These are phyloP conservation scores for Notocelia uddmanniana DNA, from an alignment of 2,888 invertebrate genomes.

Conservation along the genomic window DNA sequence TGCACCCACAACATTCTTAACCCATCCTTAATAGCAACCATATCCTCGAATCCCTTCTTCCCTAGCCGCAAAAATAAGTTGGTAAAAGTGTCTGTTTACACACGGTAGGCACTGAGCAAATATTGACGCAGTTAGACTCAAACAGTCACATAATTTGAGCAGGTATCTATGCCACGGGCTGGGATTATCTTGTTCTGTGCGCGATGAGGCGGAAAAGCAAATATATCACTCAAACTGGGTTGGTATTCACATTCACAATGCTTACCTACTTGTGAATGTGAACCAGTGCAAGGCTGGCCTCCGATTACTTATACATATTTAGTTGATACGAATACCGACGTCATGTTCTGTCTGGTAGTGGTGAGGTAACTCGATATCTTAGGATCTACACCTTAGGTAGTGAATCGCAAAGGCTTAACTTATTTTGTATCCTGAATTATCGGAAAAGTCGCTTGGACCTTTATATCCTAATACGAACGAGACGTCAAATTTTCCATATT, in stretches of 20 bases:
- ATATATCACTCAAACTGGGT: conserved; percentile 46
- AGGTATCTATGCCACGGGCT: conserved; percentile 57
- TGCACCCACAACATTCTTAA: neutral
- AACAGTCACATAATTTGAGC: conserved; percentile 69
- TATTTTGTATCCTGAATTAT: conserved; percentile 23
- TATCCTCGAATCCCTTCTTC: conserved; percentile 16
- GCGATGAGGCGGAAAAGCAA: conserved; percentile 59
- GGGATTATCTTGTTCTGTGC: conserved; percentile 68
- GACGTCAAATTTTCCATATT: neutral
- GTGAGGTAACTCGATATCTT: neutral
- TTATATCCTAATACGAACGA: neutral
- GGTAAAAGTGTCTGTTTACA: conserved; percentile 59
- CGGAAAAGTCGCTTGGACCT: neutral
- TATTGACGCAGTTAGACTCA: conserved; percentile 70
- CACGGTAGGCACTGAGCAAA: conserved; percentile 67
- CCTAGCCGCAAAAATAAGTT: conserved; percentile 52
- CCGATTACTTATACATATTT: no score
- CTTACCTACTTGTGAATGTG: no score
- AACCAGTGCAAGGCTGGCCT: neutral
- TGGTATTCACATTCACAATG: conserved; percentile 1
- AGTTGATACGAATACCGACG: neutral
- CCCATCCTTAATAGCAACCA: neutral
- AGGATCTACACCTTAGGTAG: no score
- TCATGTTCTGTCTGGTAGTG: neutral
- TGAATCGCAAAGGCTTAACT: conserved; percentile 13